Percentiles rank a stretch among this genome's conserved stretches.
Conservation (phyloP, 1,140 invertebrate genomes). For the Nomia melanderi region DNA sequence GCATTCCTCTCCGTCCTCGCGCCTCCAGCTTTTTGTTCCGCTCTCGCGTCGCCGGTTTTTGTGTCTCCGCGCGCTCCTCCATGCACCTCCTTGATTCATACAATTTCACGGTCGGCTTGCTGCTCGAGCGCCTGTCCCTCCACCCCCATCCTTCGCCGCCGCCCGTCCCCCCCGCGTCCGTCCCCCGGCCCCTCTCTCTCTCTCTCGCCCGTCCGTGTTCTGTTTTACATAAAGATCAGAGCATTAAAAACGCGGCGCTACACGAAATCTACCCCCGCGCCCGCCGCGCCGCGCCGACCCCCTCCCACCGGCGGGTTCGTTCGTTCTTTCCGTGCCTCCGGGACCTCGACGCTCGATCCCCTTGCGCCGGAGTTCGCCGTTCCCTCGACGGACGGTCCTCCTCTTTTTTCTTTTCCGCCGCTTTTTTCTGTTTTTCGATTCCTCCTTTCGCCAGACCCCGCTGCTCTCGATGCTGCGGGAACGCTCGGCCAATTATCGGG, state of each 20-base stretch:
- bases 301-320: not conserved
- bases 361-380: too few species aligned
- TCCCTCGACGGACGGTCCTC: too few species aligned
- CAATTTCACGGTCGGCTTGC: constrained; percentile 77
- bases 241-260: constrained; percentile 76
- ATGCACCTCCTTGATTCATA: constrained; percentile 73
- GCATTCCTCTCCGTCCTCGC: constrained; percentile 41
- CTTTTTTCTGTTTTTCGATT: too few species aligned
- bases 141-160: not conserved
- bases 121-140: constrained; percentile 61
- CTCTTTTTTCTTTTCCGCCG: constrained; percentile 9
- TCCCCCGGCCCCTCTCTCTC: not conserved
- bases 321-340: not conserved
- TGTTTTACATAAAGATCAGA: constrained; percentile 78
- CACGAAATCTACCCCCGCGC: constrained; percentile 69
- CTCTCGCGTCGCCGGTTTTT: constrained; percentile 64
- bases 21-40: constrained; percentile 21
- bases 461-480: too few species aligned
- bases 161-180: not conserved
- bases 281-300: constrained; percentile 10
- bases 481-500: too few species aligned
- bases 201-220: constrained; percentile 39
- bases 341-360: too few species aligned
- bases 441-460: too few species aligned
- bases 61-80: constrained; percentile 63